Conservation (phyloP, 2,113 vertebrate genomes). For the Lipotes vexillifer region DNA sequence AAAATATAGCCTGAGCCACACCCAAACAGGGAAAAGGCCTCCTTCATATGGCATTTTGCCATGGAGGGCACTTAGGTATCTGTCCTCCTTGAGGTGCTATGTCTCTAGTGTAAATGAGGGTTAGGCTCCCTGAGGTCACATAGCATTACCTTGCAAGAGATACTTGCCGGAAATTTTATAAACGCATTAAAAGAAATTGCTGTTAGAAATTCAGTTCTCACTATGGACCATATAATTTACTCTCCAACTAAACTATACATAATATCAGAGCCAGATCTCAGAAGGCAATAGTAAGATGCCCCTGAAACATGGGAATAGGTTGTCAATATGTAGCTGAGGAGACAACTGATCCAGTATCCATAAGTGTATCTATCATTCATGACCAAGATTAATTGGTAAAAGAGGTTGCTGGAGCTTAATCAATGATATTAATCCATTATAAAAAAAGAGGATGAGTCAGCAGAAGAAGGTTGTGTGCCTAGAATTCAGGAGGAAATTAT, state of each 20-base stretch:
- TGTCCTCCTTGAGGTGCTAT: neutral
- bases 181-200: neutral
- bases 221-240: neutral
- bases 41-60: neutral
- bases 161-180: neutral
- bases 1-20: neutral
- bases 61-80: neutral
- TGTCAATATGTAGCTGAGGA: neutral
- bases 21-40: neutral
- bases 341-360: neutral
- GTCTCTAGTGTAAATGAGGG: neutral
- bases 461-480: neutral
- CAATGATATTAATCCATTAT: conserved; percentile 1
- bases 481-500: neutral
- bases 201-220: neutral
- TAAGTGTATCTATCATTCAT: neutral
- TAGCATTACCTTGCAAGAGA: neutral
- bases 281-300: neutral
- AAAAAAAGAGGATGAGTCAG: neutral
- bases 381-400: neutral
- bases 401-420: neutral
- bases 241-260: neutral
- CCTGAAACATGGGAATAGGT: neutral
- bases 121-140: neutral
- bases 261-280: neutral